A percentile compares a stretch with the other conserved stretches of the same genome.
Evolutionary conservation across 2,888 invertebrate genomes (phyloP).

Genomic region (Peribatodes rhomboidaria): DNA sequence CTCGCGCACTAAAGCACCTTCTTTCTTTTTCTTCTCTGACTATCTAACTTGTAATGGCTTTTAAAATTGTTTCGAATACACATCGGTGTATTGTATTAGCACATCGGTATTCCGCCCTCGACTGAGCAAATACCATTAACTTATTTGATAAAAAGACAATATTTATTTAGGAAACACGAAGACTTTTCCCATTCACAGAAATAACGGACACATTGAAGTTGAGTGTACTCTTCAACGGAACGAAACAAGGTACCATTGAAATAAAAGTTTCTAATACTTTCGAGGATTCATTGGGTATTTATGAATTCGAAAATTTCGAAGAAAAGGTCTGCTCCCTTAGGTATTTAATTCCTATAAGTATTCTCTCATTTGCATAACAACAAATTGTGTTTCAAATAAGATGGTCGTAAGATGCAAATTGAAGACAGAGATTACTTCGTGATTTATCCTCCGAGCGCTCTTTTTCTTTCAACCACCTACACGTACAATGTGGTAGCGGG

Average conservation of each 20-base stretch:
- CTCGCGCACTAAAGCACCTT: constrained; percentile 4
- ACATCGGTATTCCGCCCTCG: constrained; percentile 25
- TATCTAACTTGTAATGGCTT: constrained; percentile 15
- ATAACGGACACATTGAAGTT: constrained; percentile 33
- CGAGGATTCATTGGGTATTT: constrained; percentile 41
- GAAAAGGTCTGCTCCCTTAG: constrained; percentile 28
- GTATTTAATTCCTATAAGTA: constrained; percentile 42
- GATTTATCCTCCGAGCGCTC: constrained; percentile 21
- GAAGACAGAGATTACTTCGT: constrained; percentile 27
- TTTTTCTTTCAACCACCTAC: constrained; percentile 1
- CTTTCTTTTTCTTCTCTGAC: not conserved
- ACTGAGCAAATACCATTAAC: constrained; percentile 57
- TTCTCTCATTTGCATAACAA: constrained; percentile 41
- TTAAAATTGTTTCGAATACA: constrained; percentile 8
- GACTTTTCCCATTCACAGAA: constrained; percentile 34
- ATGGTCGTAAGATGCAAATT: constrained; percentile 33
- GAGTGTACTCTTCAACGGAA: constrained; percentile 30
- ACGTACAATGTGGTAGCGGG: not conserved
- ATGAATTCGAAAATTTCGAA: constrained; percentile 39
- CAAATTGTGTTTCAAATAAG: constrained; percentile 40
- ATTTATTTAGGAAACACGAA: constrained; percentile 52
- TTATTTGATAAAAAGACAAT: constrained; percentile 58
- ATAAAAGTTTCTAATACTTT: constrained; percentile 40
- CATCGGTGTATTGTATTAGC: constrained; percentile 19
- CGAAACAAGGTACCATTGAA: constrained; percentile 36